Evolutionary conservation across 2,113 vertebrate genomes (phyloP), one percentile per base, ranked within the genome.

Genomic region (Montifringilla adamsi): DNA sequence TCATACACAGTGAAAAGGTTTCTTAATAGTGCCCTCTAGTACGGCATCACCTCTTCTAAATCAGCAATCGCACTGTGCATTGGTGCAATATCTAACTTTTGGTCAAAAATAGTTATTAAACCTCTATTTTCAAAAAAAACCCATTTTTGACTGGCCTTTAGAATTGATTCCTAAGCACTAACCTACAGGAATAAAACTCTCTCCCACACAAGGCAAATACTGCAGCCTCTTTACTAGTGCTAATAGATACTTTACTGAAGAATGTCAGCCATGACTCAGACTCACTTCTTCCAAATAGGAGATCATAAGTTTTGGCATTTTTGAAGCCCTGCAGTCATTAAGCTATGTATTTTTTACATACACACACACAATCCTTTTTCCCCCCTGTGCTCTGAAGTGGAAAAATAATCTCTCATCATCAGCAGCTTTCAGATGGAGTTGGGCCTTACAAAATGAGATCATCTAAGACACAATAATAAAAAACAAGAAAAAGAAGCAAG

Each of bases 311-410:
- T 93, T 76, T 41, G 41, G 22, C 53, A 76, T 76, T 82, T 92
- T 39, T 50, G 28, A 93, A 94, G 75, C 67, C 37, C 49, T 76
- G 26, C 37, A 82, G 53, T 69, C 79, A 79, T 60, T 56, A 58
- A 68, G 8, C 12, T 64, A 0, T 31, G 43, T 44, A 11, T 52
- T 78, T 77, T 52, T 24, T 53, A 15, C 15, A 26, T 5, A 8
- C 5, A 44, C 13, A 19, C 17, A 16, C 11, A 1, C 7, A 41
- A 12, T 17, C 4, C 1, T 13, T 47, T 23, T 22, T 10, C 2
- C 11, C 9, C 0, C 0, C 16, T 23, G 6, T 37, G 15, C 53
- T 88, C 92, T 81, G 31, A 84, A 91, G 50, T 11, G 21, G 23
- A 89, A 92, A 92, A 91, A 66, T 31, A 21, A 43, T 13, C 46